Base-by-base conservation (phyloP, 2,888 invertebrate species). In the Caenorhabditis drosophilae region DNA sequence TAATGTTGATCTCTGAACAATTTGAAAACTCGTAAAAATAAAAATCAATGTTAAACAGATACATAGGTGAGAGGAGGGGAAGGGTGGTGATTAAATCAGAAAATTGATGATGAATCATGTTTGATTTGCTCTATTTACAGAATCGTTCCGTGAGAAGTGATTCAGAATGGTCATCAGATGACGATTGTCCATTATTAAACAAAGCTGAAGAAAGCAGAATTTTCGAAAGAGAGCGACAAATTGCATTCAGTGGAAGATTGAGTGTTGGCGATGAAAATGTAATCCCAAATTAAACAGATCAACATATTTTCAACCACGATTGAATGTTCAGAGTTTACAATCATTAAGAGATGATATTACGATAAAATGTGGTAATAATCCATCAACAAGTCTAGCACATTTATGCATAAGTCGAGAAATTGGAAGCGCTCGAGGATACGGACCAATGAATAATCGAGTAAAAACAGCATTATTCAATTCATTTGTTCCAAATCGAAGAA, bases 401-500 rank as follows among this genome's bases (percentile, higher is more conserved):
- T n/a, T 42, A 2, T 31, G 31, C n/a, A 4, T 23, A 15, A 11
- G 31, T 4, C 41, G 42, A 2, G 52, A 52, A 42, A 16, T 31
- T 31, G 52, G 52, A 4, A 27, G 3, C 1, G 2, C 3, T 3
- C 16, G 40, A 18, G 9, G 20, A 9, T 4, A n/a, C 2, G 12
- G 16, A 2, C 27, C 52, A 12, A 53, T 45, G 27, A 34, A 27
- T 20, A 25, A 34, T 23, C 35, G 40, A 3, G 38, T 47, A 0
- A n/a, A 42, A 42, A 57, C 53, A 0, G 23, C 47, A 26, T 3
- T 66, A 26, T 26, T 45, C 22, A 67, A 67, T 41, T 67, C 75
- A 4, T 76, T 67, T 40, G 49, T 78, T 26, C 79, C 81, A 22
- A 81, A 81, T 51, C 52, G 55, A 9, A 55, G 70, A 35, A 57